These are phyloP conservation scores for Drosophila pseudotakahashii DNA, from an alignment of 2,888 invertebrate genomes.

Conservation along the genomic window DNA sequence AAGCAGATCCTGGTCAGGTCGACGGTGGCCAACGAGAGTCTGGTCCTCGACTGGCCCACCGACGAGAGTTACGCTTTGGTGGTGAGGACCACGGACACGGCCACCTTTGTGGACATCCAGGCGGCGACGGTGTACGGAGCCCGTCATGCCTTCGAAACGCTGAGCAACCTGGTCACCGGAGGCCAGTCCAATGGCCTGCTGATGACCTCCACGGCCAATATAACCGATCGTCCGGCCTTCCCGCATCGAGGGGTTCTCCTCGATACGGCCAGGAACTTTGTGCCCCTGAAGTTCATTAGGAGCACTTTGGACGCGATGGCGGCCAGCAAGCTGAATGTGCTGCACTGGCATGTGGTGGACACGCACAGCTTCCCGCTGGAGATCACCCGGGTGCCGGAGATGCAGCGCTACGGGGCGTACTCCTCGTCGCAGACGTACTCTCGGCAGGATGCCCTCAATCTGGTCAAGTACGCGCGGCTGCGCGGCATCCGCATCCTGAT, in stretches of 20 bases:
- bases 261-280: conserved; percentile 95
- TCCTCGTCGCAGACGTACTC: conserved; percentile 89
- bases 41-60: conserved; percentile 88
- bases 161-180: conserved; percentile 88
- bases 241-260: conserved; percentile 93
- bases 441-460: conserved; percentile 87
- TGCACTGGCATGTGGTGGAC: conserved; percentile 97
- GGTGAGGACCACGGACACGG: conserved; percentile 86
- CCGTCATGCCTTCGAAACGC: conserved; percentile 90
- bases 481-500: conserved; percentile 94
- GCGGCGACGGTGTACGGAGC: conserved; percentile 89
- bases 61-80: conserved; percentile 89
- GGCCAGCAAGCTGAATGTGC: conserved; percentile 94
- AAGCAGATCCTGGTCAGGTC: conserved; percentile 87
- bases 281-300: conserved; percentile 89
- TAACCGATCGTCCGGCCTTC: conserved; percentile 92
- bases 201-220: conserved; percentile 87
- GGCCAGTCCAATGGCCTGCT: conserved; percentile 86
- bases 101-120: conserved; percentile 86
- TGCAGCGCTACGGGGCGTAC: conserved; percentile 91
- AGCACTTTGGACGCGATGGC: conserved; percentile 92
- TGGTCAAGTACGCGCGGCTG: conserved; percentile 90
- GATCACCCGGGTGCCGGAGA: conserved; percentile 89
- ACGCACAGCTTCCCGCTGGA: conserved; percentile 96
- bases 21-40: conserved; percentile 85